A percentile compares a stretch with the other conserved stretches of the same genome.
Conservation (phyloP, 2,113 vertebrate genomes). For the Oreotragus oreotragus region DNA sequence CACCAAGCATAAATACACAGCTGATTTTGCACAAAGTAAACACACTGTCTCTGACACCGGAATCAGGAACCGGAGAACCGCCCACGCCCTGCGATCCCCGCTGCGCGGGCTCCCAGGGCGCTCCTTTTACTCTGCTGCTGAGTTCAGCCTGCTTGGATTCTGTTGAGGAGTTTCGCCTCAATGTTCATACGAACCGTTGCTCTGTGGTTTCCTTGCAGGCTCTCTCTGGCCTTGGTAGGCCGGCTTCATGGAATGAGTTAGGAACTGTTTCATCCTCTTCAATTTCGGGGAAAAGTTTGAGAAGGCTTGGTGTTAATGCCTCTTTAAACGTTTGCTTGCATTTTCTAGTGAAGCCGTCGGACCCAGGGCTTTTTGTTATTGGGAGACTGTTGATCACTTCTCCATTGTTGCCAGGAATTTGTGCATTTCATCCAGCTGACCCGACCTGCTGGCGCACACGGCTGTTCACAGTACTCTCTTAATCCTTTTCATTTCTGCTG, state of each 20-base stretch:
- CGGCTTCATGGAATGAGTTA: too few relatives aligned
- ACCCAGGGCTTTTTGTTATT: neutral
- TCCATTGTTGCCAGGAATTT: neutral
- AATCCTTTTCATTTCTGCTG: neutral
- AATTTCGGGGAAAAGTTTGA: neutral
- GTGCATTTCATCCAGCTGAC: neutral
- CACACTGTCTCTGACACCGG: neutral
- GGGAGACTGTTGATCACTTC: neutral
- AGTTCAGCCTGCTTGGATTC: too few relatives aligned
- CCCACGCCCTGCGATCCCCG: rapidly evolving
- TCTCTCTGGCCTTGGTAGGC: neutral
- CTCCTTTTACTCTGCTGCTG: rapidly evolving
- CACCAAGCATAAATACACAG: neutral
- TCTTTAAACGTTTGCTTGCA: neutral
- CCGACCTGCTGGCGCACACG: neutral
- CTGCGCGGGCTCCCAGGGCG: rapidly evolving
- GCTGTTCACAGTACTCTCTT: neutral
- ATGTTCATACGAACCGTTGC: neutral
- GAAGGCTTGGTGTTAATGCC: neutral
- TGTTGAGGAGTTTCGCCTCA: neutral
- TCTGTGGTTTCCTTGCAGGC: neutral
- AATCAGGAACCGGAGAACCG: too few relatives aligned
- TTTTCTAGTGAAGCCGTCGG: neutral
- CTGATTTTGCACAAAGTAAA: neutral
- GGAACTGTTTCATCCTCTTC: neutral